These are phyloP conservation scores for Polypterus bichir DNA, from an alignment of 2,113 vertebrate species.

Conservation along the genomic window DNA sequence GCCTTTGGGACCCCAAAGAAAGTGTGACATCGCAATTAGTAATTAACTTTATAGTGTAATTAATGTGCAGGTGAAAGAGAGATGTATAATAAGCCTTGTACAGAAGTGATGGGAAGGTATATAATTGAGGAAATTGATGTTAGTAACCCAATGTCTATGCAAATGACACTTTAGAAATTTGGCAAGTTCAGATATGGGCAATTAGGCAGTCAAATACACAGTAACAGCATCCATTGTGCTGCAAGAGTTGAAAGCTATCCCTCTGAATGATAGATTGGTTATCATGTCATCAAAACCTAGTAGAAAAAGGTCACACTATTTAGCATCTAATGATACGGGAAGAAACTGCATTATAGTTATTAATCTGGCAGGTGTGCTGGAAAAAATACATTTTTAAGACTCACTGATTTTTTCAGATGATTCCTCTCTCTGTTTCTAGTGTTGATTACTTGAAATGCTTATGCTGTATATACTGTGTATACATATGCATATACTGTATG, in stretches of 20 bases:
- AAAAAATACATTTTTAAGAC: not conserved
- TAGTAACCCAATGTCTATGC: not conserved
- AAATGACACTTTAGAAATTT: not conserved
- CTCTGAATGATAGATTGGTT: slow-evolving; percentile 3
- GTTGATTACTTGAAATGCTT: not conserved
- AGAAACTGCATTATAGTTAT: not conserved
- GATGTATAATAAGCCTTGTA: not conserved
- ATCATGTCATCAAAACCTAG: not conserved
- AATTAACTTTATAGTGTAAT: not conserved
- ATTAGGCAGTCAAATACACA: slow-evolving; percentile 3
- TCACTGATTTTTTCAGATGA: not conserved
- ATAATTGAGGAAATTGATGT: not conserved
- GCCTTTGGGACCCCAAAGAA: too few relatives aligned
- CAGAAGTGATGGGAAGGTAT: not conserved
- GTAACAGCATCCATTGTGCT: not conserved
- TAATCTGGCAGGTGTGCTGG: not conserved
- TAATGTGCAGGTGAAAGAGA: not conserved
- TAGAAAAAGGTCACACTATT: not conserved
- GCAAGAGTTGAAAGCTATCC: not conserved
- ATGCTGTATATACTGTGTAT: not conserved
- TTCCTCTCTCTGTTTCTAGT: not conserved
- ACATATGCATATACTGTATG: not conserved
- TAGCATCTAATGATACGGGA: not conserved
- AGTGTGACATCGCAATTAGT: not conserved
- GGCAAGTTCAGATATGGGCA: not conserved